Evolutionary conservation across 2,113 vertebrate genomes (phyloP).

Genomic region (Thalassoma bifasciatum): DNA sequence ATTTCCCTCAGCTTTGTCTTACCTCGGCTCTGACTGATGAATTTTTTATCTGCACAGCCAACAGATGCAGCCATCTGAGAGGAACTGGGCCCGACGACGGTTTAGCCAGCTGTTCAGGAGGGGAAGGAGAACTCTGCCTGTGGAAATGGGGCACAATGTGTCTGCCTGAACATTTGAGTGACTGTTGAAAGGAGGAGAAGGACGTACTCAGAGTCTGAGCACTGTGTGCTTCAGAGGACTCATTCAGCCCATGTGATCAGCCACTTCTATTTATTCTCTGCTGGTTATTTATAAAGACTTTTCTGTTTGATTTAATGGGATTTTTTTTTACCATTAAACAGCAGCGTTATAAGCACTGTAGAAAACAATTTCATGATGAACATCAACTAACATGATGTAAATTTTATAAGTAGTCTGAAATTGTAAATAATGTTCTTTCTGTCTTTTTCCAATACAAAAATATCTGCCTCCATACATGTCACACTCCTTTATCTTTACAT

Average conservation of each 20-base stretch:
- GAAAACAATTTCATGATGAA: background rate
- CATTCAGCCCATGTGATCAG: background rate
- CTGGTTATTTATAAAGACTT: constrained; percentile 33
- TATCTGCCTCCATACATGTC: background rate
- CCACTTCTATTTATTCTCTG: constrained; percentile 43
- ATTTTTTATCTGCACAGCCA: constrained; percentile 69
- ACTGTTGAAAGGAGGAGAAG: constrained; percentile 4
- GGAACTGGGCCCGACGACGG: constrained; percentile 38
- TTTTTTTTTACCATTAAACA: background rate
- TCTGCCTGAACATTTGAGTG: constrained; percentile 5
- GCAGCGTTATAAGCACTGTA: background rate
- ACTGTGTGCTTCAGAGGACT: constrained; percentile 16
- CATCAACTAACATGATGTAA: background rate
- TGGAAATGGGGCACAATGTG: constrained; percentile 21
- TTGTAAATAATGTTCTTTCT: background rate
- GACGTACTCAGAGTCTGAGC: constrained; percentile 5
- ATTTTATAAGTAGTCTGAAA: background rate
- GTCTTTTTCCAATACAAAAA: background rate
- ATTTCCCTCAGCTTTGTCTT: constrained; percentile 4
- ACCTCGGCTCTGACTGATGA: constrained; percentile 26
- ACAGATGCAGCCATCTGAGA: constrained; percentile 61
- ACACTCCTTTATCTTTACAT: too few species aligned
- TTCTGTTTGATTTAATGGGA: background rate
- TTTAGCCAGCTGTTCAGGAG: constrained; percentile 73
- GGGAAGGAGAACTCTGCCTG: constrained; percentile 48